These are phyloP conservation scores for Xanthia togata DNA, from an alignment of 2,888 invertebrate genomes.

Conservation along the genomic window DNA sequence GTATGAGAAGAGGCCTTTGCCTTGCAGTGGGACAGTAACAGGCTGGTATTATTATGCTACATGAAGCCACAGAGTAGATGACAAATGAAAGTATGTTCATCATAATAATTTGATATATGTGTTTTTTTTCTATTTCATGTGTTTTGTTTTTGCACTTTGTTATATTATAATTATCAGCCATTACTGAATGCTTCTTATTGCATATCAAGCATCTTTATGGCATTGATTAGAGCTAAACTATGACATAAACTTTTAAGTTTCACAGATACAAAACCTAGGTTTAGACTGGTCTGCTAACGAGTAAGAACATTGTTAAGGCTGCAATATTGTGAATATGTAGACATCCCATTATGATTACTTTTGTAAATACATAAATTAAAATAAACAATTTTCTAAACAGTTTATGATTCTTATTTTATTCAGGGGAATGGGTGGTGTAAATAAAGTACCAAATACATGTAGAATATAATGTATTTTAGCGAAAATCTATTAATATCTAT, in stretches of 20 bases:
- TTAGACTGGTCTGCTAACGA: not conserved
- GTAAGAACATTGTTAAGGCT: not conserved
- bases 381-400: constrained; percentile 15
- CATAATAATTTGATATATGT: no score
- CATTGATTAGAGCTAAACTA: not conserved
- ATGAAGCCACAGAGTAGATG: no score
- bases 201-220: not conserved
- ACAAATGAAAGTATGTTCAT: no score
- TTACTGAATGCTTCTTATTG: not conserved
- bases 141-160: not conserved
- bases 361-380: constrained; percentile 35
- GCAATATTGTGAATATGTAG: not conserved
- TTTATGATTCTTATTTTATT: not conserved
- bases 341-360: not conserved
- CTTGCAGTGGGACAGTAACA: no score
- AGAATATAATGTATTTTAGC: constrained; percentile 78
- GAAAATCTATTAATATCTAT: constrained; percentile 76
- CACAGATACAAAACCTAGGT: not conserved
- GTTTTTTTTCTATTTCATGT: not conserved
- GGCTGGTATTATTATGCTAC: no score
- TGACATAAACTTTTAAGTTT: not conserved
- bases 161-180: no score
- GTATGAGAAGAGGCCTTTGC: no score
- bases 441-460: constrained; percentile 67
- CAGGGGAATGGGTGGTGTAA: not conserved